Evolutionary conservation across 1,140 invertebrate species (phyloP).

Genomic region (Rhyzopertha dominica): DNA sequence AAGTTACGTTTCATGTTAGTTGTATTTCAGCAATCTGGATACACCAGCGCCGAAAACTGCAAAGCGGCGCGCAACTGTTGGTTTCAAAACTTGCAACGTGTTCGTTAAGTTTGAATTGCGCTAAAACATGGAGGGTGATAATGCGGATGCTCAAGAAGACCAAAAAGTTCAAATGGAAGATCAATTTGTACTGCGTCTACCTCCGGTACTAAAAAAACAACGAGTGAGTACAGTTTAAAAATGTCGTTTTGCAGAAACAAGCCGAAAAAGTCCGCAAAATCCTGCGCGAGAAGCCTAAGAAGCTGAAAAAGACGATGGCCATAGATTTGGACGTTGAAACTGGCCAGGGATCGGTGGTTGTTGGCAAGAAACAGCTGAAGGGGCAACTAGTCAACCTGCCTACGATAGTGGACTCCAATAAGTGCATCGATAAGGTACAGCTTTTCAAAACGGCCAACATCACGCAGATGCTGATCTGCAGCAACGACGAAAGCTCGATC

Average conservation of each 20-base stretch:
- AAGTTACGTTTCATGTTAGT: too few relatives aligned
- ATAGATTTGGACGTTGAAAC: conserved; percentile 28
- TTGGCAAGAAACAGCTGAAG: conserved; percentile 24
- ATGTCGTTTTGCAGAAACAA: conserved; percentile 22
- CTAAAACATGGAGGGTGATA: too few relatives aligned
- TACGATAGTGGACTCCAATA: conserved; percentile 39
- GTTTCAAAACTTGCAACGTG: too few relatives aligned
- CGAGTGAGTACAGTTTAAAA: not conserved
- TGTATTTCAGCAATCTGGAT: too few relatives aligned
- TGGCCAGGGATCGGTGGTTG: conserved; percentile 18
- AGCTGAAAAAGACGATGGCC: conserved; percentile 32
- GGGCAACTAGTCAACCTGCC: conserved; percentile 35
- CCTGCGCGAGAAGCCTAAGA: conserved; percentile 31
- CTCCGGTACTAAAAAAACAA: conserved; percentile 18
- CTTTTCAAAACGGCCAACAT: conserved; percentile 41
- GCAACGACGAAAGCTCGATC: conserved; percentile 6
- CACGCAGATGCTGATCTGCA: conserved; percentile 30
- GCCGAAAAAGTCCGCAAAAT: conserved; percentile 25
- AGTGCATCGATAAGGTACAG: conserved; percentile 24
- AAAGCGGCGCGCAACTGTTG: too few relatives aligned
- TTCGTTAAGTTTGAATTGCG: too few relatives aligned
- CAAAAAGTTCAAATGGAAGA: conserved; percentile 28
- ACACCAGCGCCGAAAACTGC: too few relatives aligned
- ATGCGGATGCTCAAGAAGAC: too few relatives aligned
- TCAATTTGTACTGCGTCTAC: conserved; percentile 39